These are phyloP conservation scores for Sericinus montela DNA, from an alignment of 2,888 invertebrate species.

Conservation along the genomic window DNA sequence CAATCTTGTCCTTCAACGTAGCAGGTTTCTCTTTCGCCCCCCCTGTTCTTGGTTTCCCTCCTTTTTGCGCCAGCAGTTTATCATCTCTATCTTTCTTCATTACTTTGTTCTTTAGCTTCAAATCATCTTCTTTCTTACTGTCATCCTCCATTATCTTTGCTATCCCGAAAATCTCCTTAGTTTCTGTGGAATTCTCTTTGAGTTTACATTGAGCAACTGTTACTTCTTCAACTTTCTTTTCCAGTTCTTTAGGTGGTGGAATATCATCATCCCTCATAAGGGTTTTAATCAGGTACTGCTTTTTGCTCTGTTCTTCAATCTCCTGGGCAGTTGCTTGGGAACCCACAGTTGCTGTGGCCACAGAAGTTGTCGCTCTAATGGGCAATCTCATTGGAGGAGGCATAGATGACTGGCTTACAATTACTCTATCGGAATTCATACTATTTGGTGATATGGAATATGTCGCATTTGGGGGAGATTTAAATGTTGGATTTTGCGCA, in stretches of 20 bases:
- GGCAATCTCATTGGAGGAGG: slow-evolving; percentile 61
- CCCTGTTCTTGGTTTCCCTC: slow-evolving; percentile 57
- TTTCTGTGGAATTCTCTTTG: slow-evolving; percentile 52
- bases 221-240: slow-evolving; percentile 76
- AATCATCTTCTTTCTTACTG: slow-evolving; percentile 38
- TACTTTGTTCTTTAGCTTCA: slow-evolving; percentile 35
- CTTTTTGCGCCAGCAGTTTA: slow-evolving; percentile 52
- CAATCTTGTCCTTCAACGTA: slow-evolving; percentile 60
- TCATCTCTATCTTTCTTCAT: slow-evolving; percentile 48
- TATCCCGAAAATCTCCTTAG: slow-evolving; percentile 79
- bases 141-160: slow-evolving; percentile 63
- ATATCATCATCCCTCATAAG: slow-evolving; percentile 92
- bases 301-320: slow-evolving; percentile 83
- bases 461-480: slow-evolving; percentile 41
- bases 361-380: slow-evolving; percentile 45
- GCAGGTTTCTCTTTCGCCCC: slow-evolving; percentile 65
- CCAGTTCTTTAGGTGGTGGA: slow-evolving; percentile 81
- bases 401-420: slow-evolving; percentile 39
- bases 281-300: slow-evolving; percentile 93
- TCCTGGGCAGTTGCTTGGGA: slow-evolving; percentile 76
- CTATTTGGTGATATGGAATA: slow-evolving; percentile 27
- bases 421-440: slow-evolving; percentile 20
- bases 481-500: slow-evolving; percentile 34
- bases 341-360: slow-evolving; percentile 64
- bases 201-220: slow-evolving; percentile 66